Conservation (phyloP, 2,888 invertebrate genomes). For the Netelia fuscicornis region DNA sequence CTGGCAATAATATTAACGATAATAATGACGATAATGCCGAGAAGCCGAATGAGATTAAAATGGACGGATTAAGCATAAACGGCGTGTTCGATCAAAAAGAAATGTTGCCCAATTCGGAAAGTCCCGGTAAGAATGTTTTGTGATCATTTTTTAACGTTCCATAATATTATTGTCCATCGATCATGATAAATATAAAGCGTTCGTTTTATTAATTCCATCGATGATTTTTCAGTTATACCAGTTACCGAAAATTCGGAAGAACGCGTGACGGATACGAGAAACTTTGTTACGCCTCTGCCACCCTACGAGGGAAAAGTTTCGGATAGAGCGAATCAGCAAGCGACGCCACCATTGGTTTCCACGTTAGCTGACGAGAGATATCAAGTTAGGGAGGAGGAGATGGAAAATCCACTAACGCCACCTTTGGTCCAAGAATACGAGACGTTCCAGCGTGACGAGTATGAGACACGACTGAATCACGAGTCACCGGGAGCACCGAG, state of each 20-base stretch:
- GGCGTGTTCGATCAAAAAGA: constrained; percentile 34
- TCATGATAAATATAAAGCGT: constrained; percentile 20
- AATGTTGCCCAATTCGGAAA: not conserved
- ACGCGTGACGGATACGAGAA: constrained; percentile 43
- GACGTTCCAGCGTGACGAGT: constrained; percentile 45
- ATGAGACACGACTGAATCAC: constrained; percentile 52
- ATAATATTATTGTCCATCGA: constrained; percentile 6
- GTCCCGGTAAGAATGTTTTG: constrained; percentile 41
- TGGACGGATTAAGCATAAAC: not conserved
- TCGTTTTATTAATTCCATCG: constrained; percentile 34
- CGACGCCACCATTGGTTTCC: constrained; percentile 13
- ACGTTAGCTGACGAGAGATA: constrained; percentile 39
- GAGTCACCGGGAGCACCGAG: constrained; percentile 45
- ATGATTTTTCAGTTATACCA: constrained; percentile 58
- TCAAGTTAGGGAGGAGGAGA: constrained; percentile 24
- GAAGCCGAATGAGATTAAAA: not conserved
- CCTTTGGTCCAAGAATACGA: constrained; percentile 19
- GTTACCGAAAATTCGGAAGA: constrained; percentile 39
- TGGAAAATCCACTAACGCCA: constrained; percentile 20
- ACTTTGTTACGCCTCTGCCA: constrained; percentile 67
- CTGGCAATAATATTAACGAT: not conserved
- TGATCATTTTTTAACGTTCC: not conserved
- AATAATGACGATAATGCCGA: not conserved
- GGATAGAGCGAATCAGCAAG: constrained; percentile 53
- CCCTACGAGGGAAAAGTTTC: constrained; percentile 46